Conservation (phyloP, 2,888 invertebrate genomes). For the Sphinx pinastri region DNA sequence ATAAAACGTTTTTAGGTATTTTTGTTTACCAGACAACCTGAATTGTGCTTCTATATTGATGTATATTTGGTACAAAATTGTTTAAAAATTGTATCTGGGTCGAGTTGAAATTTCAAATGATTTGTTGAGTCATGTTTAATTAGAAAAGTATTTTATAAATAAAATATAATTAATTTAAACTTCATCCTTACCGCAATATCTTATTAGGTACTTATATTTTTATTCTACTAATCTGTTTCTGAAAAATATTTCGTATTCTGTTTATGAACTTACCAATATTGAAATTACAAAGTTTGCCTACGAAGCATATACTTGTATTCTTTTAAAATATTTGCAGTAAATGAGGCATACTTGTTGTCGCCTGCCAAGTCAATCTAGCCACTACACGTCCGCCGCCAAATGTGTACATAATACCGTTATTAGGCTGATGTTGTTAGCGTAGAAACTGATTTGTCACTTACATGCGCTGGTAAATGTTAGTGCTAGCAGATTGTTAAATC, state of each 20-base stretch:
- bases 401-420: conserved; percentile 14
- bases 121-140: neutral
- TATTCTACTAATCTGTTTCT: no score
- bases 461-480: neutral
- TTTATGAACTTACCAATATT: no score
- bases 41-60: neutral
- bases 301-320: no score
- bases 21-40: conserved; percentile 4
- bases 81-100: conserved; percentile 1
- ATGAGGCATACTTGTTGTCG: neutral
- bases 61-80: neutral
- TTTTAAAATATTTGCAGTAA: neutral
- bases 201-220: no score
- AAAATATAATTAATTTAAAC: no score
- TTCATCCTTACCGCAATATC: no score
- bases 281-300: no score
- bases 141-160: neutral
- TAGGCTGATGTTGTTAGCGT: neutral
- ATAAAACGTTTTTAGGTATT: neutral
- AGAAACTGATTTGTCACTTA: conserved; percentile 6
- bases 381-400: conserved; percentile 6
- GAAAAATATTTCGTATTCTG: no score
- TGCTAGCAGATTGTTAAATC: neutral
- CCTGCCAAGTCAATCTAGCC: conserved; percentile 18
- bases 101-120: neutral